Evolutionary conservation across 1,140 invertebrate genomes (phyloP).

Genomic region (Wiebesia pumilae): DNA sequence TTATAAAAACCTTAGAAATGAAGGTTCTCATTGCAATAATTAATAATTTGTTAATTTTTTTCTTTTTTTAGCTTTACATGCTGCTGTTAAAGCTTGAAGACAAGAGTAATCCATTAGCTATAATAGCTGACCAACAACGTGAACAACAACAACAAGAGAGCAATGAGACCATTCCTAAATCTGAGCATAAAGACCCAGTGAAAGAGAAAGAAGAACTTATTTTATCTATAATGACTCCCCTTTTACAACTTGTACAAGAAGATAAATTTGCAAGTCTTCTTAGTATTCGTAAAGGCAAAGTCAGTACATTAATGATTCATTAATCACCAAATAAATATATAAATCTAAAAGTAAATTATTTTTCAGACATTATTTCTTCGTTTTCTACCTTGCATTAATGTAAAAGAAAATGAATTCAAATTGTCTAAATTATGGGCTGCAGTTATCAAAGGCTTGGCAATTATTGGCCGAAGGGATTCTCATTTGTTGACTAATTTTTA

Average conservation of each 20-base stretch:
- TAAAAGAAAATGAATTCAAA: slow-evolving; percentile 70
- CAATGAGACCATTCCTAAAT: slow-evolving; percentile 25
- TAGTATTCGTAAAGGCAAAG: slow-evolving; percentile 84
- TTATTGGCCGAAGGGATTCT: slow-evolving; percentile 76
- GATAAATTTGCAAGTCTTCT: slow-evolving; percentile 81
- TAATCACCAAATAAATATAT: background rate
- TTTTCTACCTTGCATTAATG: slow-evolving; percentile 75
- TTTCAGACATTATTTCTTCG: slow-evolving; percentile 77
- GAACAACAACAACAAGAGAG: slow-evolving; percentile 64
- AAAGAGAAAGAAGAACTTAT: slow-evolving; percentile 53
- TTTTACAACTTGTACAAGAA: slow-evolving; percentile 75
- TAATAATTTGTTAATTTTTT: slow-evolving; percentile 15
- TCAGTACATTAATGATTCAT: slow-evolving; percentile 59
- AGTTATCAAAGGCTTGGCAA: slow-evolving; percentile 74
- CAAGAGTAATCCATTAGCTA: slow-evolving; percentile 82
- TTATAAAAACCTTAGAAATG: no score
- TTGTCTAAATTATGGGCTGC: slow-evolving; percentile 75
- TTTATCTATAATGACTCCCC: slow-evolving; percentile 60
- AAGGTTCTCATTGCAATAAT: no score
- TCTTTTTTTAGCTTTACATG: slow-evolving; percentile 76
- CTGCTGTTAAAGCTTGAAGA: slow-evolving; percentile 84
- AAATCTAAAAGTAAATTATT: background rate
- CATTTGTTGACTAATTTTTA: slow-evolving; percentile 73
- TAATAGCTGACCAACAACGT: slow-evolving; percentile 78
- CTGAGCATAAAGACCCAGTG: slow-evolving; percentile 29